Evolutionary conservation across 2,113 vertebrate genomes (phyloP).

Genomic region (Eptesicus fuscus): DNA sequence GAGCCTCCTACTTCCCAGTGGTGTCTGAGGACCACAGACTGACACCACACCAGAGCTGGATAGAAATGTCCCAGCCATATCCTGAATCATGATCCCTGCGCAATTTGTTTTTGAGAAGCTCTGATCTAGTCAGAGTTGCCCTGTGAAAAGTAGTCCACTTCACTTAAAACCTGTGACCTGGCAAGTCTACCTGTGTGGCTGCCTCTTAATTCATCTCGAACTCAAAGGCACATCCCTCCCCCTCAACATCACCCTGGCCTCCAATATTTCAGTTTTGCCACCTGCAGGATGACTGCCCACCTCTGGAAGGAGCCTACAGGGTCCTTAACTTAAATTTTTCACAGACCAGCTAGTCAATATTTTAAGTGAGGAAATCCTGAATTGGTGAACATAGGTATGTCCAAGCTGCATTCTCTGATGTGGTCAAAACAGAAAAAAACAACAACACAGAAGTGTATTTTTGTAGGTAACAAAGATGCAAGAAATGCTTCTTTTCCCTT

Average conservation of each 20-base stretch:
- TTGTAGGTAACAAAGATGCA: neutral
- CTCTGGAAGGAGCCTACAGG: neutral
- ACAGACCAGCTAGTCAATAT: neutral
- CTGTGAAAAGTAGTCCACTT: neutral
- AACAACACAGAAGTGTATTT: neutral
- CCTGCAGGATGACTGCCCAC: neutral
- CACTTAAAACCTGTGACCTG: neutral
- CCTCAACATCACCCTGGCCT: neutral
- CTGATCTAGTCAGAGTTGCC: neutral
- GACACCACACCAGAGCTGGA: neutral
- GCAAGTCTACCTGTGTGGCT: neutral
- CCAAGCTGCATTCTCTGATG: neutral
- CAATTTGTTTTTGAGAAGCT: neutral
- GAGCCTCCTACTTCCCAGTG: neutral
- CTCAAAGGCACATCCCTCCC: neutral
- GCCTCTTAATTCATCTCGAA: neutral
- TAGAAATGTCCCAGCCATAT: neutral
- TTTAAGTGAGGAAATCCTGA: neutral
- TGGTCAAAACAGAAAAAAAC: neutral
- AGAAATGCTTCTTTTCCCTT: neutral
- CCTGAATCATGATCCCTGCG: fast-evolving
- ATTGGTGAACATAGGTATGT: neutral
- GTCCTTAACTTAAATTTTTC: neutral
- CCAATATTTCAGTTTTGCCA: neutral
- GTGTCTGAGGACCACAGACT: neutral